Conservation (phyloP, 2,888 invertebrate genomes). For the Micropterix aruncella region DNA sequence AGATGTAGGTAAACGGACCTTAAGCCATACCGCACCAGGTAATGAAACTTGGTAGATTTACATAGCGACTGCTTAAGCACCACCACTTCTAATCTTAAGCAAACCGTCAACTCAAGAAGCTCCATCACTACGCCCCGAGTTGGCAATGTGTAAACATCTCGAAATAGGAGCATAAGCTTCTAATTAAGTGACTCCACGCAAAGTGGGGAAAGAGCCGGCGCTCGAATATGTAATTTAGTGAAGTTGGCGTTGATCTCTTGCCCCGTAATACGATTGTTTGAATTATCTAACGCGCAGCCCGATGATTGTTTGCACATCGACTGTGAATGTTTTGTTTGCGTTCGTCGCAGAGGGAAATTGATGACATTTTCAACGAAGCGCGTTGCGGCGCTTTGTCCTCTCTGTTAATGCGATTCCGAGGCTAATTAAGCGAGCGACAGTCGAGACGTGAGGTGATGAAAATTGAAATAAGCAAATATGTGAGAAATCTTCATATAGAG, state of each 20-base stretch:
- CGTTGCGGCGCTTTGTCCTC: background rate
- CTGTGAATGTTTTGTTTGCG: background rate
- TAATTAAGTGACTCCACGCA: background rate
- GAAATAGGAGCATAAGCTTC: background rate
- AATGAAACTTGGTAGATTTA: too few species aligned
- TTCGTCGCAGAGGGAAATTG: background rate
- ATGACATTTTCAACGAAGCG: background rate
- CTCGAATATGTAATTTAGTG: background rate
- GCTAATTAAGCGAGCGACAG: too few species aligned
- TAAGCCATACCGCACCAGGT: too few species aligned
- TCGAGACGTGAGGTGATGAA: too few species aligned
- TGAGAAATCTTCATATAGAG: too few species aligned
- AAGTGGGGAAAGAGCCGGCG: background rate
- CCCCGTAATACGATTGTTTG: background rate
- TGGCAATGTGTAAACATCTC: background rate
- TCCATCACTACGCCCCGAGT: background rate
- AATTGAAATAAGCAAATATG: too few species aligned
- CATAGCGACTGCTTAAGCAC: too few species aligned
- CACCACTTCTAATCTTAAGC: too few species aligned
- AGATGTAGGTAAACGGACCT: too few species aligned
- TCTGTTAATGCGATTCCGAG: background rate
- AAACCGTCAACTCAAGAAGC: too few species aligned
- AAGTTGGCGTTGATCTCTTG: background rate
- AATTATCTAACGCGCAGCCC: background rate
- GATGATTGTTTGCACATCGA: background rate